These are phyloP conservation scores for Microchrysa polita DNA, from an alignment of 2,888 invertebrate genomes.

Conservation along the genomic window DNA sequence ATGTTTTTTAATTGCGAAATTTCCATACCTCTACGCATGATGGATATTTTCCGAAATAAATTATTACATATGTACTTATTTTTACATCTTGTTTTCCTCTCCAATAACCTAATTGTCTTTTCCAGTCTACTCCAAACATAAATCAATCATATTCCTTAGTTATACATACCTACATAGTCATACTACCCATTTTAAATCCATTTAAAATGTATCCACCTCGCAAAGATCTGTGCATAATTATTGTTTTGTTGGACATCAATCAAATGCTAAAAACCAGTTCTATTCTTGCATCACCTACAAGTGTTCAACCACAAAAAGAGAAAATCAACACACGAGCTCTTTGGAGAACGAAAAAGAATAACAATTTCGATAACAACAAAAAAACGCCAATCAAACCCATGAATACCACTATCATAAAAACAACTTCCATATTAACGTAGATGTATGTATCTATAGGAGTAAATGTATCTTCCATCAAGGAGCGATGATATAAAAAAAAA, in stretches of 20 bases:
- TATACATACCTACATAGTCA: too few species aligned
- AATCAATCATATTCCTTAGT: too few species aligned
- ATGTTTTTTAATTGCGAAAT: too few species aligned
- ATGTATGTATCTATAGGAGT: too few species aligned
- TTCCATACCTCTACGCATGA: too few species aligned
- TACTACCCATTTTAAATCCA: neutral
- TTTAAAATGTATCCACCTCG: neutral
- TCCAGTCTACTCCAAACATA: too few species aligned
- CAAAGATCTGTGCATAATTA: neutral
- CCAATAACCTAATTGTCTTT: too few species aligned
- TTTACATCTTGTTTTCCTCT: too few species aligned
- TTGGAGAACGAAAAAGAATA: neutral
- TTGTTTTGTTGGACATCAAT: conserved; percentile 24
- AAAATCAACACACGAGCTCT: neutral
- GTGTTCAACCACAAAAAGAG: conserved; percentile 9
- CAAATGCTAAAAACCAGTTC: conserved; percentile 31
- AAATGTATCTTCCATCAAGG: conserved; percentile 3
- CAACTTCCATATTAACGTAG: neutral
- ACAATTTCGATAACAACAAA: neutral
- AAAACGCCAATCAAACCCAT: conserved; percentile 1
- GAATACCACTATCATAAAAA: neutral
- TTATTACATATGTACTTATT: too few species aligned
- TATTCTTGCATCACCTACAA: conserved; percentile 36
- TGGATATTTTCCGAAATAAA: too few species aligned
- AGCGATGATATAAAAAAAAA: neutral